These are phyloP conservation scores for Acomys russatus DNA, from an alignment of 2,797 vertebrate genomes.

Conservation along the genomic window DNA sequence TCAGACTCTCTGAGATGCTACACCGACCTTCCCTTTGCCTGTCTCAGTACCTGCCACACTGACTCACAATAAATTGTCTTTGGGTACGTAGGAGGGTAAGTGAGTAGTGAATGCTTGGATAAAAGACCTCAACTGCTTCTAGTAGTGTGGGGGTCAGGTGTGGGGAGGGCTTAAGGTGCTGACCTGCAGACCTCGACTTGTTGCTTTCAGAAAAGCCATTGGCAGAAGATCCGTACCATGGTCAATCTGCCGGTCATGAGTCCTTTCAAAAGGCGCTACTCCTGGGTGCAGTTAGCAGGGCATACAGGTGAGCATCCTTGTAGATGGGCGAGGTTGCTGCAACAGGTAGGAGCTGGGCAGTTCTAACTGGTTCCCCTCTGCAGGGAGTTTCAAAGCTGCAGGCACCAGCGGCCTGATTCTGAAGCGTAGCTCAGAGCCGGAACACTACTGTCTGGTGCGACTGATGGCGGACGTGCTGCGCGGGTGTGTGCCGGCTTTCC, in stretches of 20 bases:
- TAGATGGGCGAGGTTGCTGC: neutral
- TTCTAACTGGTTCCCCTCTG: slow-evolving; percentile 44
- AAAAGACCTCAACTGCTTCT: neutral
- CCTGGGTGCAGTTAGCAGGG: slow-evolving; percentile 98
- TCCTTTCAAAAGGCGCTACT: slow-evolving; percentile 94
- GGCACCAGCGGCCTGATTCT: slow-evolving; percentile 96
- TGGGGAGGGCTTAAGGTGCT: neutral
- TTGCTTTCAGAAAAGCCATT: slow-evolving; percentile 92
- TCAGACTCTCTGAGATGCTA: neutral
- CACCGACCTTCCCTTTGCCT: neutral
- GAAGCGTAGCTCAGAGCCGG: slow-evolving; percentile 97
- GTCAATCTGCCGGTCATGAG: slow-evolving; percentile 95
- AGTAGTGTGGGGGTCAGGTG: neutral
- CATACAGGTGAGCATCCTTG: slow-evolving; percentile 94
- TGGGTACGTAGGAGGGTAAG: too few relatives aligned
- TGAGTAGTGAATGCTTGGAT: neutral
- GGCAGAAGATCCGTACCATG: slow-evolving; percentile 97
- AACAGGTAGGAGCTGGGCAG: too few relatives aligned
- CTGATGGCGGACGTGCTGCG: slow-evolving; percentile 92
- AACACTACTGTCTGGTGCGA: slow-evolving; percentile 95
- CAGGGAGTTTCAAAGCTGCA: slow-evolving; percentile 98
- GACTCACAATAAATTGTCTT: neutral
- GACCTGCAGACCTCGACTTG: neutral
- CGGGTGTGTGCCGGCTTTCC: slow-evolving; percentile 94
- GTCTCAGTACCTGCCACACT: neutral